Evolutionary conservation across 1,140 invertebrate genomes (phyloP).

Genomic region (Bombyx mori): ASM3026992v2 NC_085128.1:6399001-6399500

Average conservation of each 20-base stretch:
- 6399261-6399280: slow-evolving; percentile 32
- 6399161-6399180: slow-evolving; percentile 33
- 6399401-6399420: slow-evolving; percentile 37
- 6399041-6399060: slow-evolving; percentile 23
- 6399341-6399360: slow-evolving; percentile 26
- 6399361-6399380: slow-evolving; percentile 38
- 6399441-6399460: too few relatives aligned
- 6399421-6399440: slow-evolving; percentile 28
- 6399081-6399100: slow-evolving; percentile 6
- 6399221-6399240: slow-evolving; percentile 25
- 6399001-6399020: slow-evolving; percentile 18
- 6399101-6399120: slow-evolving; percentile 5
- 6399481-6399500: slow-evolving; percentile 3
- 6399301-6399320: slow-evolving; percentile 26
- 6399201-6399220: slow-evolving; percentile 37
- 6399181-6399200: slow-evolving; percentile 24
- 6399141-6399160: slow-evolving; percentile 20
- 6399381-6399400: slow-evolving; percentile 37
- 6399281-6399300: slow-evolving; percentile 36
- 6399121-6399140: slow-evolving; percentile 3
- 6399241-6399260: slow-evolving; percentile 29
- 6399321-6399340: slow-evolving; percentile 31
- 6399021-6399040: slow-evolving; percentile 28
- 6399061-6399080: slow-evolving; percentile 25
- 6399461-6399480: too few relatives aligned